These are phyloP conservation scores for Pycnonotus jocosus DNA, from an alignment of 2,113 vertebrate species.

Conservation along the genomic window DNA sequence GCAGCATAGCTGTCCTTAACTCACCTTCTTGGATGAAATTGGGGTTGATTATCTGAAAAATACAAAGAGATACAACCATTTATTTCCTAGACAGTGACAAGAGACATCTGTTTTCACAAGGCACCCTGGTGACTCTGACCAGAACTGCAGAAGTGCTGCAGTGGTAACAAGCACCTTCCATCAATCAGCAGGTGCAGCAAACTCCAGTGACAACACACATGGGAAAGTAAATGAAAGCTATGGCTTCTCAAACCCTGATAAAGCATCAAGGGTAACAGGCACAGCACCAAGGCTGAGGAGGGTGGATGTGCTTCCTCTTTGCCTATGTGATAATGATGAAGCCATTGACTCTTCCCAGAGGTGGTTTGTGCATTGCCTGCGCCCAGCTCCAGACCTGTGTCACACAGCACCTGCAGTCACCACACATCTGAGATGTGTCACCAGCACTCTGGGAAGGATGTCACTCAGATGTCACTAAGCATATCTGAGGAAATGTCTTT, in stretches of 20 bases:
- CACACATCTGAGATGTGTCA: not conserved
- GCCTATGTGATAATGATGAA: not conserved
- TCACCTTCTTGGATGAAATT: conserved; percentile 99
- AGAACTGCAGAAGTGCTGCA: not conserved
- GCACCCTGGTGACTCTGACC: not conserved
- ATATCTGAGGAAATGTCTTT: not conserved
- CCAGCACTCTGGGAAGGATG: not conserved
- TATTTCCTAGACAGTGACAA: conserved; percentile 1
- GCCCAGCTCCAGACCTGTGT: not conserved
- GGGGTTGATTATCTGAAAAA: conserved; percentile 95
- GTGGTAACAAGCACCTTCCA: not conserved
- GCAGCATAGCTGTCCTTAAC: conserved; percentile 44
- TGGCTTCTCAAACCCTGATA: not conserved
- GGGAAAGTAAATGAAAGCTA: not conserved
- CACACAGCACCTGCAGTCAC: not conserved
- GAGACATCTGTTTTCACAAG: not conserved
- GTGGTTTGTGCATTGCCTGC: not conserved
- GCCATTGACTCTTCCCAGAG: not conserved
- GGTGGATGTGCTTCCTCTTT: not conserved
- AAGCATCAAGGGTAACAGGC: not conserved
- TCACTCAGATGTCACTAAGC: no score
- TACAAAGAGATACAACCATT: conserved; percentile 64
- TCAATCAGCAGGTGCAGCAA: not conserved
- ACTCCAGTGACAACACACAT: not conserved
- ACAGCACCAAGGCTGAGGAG: not conserved